Evolutionary conservation across 2,797 vertebrate species (phyloP).

Genomic region (Caiman crocodilus): DNA sequence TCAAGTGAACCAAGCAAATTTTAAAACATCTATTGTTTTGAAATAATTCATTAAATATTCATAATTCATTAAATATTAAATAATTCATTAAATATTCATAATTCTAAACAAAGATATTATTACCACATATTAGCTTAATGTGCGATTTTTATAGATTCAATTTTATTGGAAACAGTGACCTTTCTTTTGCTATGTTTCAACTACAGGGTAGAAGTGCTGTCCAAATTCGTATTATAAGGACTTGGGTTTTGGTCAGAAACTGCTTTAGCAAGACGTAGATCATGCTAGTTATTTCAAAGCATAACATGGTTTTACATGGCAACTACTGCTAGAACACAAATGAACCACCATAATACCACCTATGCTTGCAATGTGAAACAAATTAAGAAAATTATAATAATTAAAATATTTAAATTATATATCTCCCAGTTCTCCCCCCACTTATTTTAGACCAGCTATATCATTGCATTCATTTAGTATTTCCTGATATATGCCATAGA

Average conservation of each 20-base stretch:
- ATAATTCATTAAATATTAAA: conserved; percentile 50
- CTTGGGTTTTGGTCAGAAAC: conserved; percentile 6
- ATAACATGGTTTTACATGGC: neutral
- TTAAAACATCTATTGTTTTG: conserved; percentile 54
- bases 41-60: conserved; percentile 25
- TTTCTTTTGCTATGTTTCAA: conserved; percentile 24
- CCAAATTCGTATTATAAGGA: neutral
- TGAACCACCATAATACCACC: neutral
- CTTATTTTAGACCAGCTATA: neutral
- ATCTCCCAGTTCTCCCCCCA: neutral
- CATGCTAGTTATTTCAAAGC: neutral
- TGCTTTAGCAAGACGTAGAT: neutral
- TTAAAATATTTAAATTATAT: neutral
- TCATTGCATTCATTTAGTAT: neutral
- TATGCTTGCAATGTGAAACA: neutral
- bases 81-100: conserved; percentile 32
- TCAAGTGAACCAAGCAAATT: conserved; percentile 40
- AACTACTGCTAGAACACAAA: neutral
- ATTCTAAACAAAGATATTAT: conserved; percentile 40
- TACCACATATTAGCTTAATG: neutral
- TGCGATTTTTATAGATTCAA: neutral
- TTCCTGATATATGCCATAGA: neutral
- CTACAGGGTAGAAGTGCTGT: conserved; percentile 2
- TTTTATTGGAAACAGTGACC: neutral
- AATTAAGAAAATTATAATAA: neutral